phyloP scores from a whole-genome alignment of 2,888 invertebrate genomes.

The Ischnura elegans region DNA sequence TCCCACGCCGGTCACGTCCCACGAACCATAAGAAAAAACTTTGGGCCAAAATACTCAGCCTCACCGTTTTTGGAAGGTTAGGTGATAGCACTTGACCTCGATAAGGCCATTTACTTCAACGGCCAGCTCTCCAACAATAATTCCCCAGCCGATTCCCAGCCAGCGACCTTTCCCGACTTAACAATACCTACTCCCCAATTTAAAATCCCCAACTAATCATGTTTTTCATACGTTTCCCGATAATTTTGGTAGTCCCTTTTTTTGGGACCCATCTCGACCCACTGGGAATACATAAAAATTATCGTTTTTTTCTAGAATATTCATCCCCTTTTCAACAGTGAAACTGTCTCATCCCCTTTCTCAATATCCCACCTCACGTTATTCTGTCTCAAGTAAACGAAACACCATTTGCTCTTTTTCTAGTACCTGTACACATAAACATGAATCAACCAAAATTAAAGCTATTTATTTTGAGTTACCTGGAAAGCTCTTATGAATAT shows the following conservation, averaged over 20 bases:
- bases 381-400: neutral
- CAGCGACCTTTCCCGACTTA: neutral
- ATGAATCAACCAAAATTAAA: no score
- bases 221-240: conserved; percentile 31
- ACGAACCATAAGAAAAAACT: neutral
- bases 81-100: conserved; percentile 40
- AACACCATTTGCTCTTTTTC: no score
- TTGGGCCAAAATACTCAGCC: neutral
- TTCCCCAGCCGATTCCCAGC: neutral
- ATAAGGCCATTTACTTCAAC: conserved; percentile 1
- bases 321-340: neutral
- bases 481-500: no score
- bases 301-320: neutral
- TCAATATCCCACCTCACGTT: neutral
- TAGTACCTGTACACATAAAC: no score
- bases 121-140: neutral
- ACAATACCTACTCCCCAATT: conserved; percentile 7
- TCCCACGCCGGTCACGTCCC: conserved; percentile 26
- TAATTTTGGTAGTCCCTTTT: conserved; percentile 9
- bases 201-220: neutral
- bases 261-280: neutral
- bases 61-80: neutral
- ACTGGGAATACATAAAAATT: neutral
- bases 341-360: neutral
- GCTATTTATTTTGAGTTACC: no score